These are phyloP conservation scores for Diadumene lineata DNA, from an alignment of 92 coral and sea anemone species.

Conservation along the genomic window DNA sequence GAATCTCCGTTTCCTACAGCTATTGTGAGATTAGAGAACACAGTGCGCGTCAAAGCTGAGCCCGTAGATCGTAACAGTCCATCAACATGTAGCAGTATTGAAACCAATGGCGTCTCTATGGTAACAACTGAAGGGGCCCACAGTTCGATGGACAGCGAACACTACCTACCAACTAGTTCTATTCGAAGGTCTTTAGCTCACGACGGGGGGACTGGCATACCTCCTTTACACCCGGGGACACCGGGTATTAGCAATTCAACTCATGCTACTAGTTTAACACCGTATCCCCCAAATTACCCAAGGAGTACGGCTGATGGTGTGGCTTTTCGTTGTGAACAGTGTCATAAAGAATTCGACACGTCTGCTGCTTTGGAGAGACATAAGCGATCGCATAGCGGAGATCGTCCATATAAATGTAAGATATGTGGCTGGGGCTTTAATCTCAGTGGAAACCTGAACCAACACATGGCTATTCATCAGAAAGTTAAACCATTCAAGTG, in stretches of 20 bases:
- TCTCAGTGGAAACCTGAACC: slow-evolving; percentile 81
- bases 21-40: slow-evolving; percentile 66
- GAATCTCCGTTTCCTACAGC: slow-evolving; percentile 53
- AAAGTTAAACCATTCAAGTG: slow-evolving; percentile 92
- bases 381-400: slow-evolving; percentile 82
- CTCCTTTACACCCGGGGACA: slow-evolving; percentile 41
- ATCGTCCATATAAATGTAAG: slow-evolving; percentile 82
- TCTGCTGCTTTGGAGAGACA: slow-evolving; percentile 76
- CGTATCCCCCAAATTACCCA: slow-evolving; percentile 45
- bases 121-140: slow-evolving; percentile 7
- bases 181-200: slow-evolving; percentile 21
- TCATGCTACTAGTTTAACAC: slow-evolving; percentile 27
- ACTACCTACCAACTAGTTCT: slow-evolving; percentile 32
- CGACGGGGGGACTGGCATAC: slow-evolving; percentile 27
- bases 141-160: slow-evolving; percentile 19
- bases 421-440: slow-evolving; percentile 93
- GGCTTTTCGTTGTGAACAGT: slow-evolving; percentile 52
- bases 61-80: slow-evolving; percentile 46
- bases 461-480: slow-evolving; percentile 88
- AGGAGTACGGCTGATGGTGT: slow-evolving; percentile 31
- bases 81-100: slow-evolving; percentile 5
- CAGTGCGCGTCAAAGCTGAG: slow-evolving; percentile 83
- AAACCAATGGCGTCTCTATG: slow-evolving; percentile 7
- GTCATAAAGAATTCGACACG: slow-evolving; percentile 86
- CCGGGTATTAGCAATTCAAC: slow-evolving; percentile 13